A percentile compares a stretch with the other conserved stretches of the same genome.
Evolutionary conservation across 2,113 vertebrate genomes (phyloP).

Genomic region (Oceanodroma tethys): DNA sequence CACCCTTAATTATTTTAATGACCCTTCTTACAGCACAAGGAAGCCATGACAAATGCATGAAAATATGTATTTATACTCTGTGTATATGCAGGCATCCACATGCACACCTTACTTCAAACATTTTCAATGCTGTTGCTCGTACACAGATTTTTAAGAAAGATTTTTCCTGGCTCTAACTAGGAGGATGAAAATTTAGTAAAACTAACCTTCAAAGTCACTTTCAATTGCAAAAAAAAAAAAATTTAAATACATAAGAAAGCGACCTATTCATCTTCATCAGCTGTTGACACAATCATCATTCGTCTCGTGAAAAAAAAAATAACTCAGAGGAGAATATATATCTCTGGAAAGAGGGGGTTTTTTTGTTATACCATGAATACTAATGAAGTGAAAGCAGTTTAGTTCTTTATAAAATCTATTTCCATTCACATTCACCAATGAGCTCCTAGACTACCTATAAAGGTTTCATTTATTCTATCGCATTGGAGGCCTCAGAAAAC

Average conservation of each 20-base stretch:
- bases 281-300: constrained; percentile 75
- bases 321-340: constrained; percentile 67
- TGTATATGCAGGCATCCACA: not conserved
- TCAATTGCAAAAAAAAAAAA: not conserved
- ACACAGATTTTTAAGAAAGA: not conserved
- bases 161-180: not conserved
- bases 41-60: not conserved
- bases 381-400: constrained; percentile 67
- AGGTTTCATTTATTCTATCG: constrained; percentile 54
- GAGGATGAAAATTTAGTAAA: constrained; percentile 23
- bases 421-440: constrained; percentile 63
- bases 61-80: not conserved
- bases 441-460: constrained; percentile 48
- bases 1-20: constrained; percentile 5
- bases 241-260: constrained; percentile 37
- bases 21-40: not conserved
- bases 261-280: constrained; percentile 77
- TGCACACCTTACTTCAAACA: not conserved
- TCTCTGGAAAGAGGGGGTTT: constrained; percentile 1
- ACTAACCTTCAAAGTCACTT: constrained; percentile 56
- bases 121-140: not conserved
- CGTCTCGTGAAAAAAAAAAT: constrained; percentile 65
- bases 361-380: constrained; percentile 70
- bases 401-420: constrained; percentile 69
- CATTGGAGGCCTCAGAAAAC: constrained; percentile 43